Percentiles rank a stretch among this genome's conserved stretches.
phyloP scores from a whole-genome alignment of 2,797 vertebrate species.

The Delichon dasypus region DNA sequence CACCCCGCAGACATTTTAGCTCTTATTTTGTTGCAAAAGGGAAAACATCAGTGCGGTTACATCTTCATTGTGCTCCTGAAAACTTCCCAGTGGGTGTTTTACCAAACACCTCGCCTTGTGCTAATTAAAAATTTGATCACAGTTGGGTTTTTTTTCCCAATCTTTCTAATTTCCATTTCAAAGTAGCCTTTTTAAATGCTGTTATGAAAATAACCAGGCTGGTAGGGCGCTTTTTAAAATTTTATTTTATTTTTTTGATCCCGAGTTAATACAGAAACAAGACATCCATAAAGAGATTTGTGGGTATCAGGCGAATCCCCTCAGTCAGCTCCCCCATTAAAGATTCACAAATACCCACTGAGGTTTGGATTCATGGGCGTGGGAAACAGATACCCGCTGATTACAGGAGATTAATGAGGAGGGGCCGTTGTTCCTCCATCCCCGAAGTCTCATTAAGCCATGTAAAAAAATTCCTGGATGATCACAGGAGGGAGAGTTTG shows the following conservation, averaged over 20 bases:
- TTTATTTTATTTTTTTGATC: neutral
- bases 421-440: neutral
- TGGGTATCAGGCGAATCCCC: neutral
- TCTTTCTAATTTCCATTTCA: slow-evolving; percentile 61
- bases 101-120: neutral
- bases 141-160: slow-evolving; percentile 1
- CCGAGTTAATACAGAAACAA: slow-evolving; percentile 7
- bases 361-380: neutral
- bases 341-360: neutral
- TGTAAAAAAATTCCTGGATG: neutral
- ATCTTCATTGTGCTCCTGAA: neutral
- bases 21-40: neutral
- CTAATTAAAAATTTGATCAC: slow-evolving; percentile 23
- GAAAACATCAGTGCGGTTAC: neutral
- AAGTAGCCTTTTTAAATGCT: slow-evolving; percentile 45
- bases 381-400: slow-evolving; percentile 20
- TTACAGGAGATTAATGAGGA: neutral
- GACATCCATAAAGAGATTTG: neutral
- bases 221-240: too few species aligned
- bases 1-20: neutral
- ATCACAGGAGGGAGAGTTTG: neutral
- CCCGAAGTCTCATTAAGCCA: neutral
- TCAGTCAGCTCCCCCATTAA: neutral
- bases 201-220: slow-evolving; percentile 23
- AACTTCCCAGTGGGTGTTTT: slow-evolving; percentile 24